A percentile compares a stretch with the other conserved stretches of the same genome.
Evolutionary conservation across 1,140 invertebrate genomes (phyloP).

Genomic region (Brachionus sp.): DNA sequence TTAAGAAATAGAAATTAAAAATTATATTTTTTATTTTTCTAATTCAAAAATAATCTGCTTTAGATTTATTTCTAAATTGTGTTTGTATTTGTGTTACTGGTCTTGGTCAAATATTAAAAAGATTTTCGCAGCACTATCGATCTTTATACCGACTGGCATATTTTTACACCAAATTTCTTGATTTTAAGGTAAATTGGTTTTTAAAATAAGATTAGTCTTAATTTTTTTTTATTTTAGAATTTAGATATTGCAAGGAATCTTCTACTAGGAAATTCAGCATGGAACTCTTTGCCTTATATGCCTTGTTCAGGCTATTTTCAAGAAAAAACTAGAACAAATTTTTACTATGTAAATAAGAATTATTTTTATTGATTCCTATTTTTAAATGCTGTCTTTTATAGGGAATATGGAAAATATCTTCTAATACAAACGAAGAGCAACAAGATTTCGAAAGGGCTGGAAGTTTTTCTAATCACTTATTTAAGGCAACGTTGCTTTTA

Average conservation of each 20-base stretch:
- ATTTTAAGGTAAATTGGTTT: background rate
- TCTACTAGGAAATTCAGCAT: background rate
- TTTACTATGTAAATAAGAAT: conserved; percentile 1
- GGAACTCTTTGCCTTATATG: conserved; percentile 13
- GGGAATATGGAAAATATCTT: conserved; percentile 42
- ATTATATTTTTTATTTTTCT: too few relatives aligned
- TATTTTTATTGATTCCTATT: background rate
- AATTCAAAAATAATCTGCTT: background rate
- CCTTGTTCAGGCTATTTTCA: conserved; percentile 36
- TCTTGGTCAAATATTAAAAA: conserved; percentile 27
- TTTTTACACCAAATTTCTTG: conserved; percentile 39
- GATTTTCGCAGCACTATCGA: conserved; percentile 41
- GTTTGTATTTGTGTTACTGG: conserved; percentile 32
- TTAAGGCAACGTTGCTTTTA: background rate
- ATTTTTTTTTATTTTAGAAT: background rate
- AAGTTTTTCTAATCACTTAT: conserved; percentile 37
- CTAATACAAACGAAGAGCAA: conserved; percentile 27
- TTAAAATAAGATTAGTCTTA: background rate
- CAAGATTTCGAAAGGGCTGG: conserved; percentile 37
- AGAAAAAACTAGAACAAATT: conserved; percentile 22
- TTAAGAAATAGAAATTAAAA: too few relatives aligned
- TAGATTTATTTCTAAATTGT: conserved; percentile 39
- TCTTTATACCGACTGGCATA: conserved; percentile 22
- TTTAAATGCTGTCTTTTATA: background rate
- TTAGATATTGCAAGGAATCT: conserved; percentile 19